A percentile compares a stretch with the other conserved stretches of the same genome.
These are phyloP conservation scores for Subacronicta megacephala DNA, from an alignment of 2,888 invertebrate species.

Conservation along the genomic window DNA sequence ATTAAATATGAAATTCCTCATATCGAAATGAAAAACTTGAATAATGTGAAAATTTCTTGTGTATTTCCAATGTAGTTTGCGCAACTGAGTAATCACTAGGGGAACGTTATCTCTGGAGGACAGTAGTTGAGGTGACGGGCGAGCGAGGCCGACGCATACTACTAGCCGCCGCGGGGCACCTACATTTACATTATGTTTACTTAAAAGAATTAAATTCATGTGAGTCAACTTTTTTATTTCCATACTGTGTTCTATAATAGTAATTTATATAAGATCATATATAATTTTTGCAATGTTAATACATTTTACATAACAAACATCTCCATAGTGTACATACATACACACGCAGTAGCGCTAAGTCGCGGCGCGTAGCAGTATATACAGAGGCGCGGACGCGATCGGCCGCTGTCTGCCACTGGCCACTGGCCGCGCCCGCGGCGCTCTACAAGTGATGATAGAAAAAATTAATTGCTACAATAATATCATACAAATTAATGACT, in stretches of 20 bases:
- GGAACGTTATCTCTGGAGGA: constrained; percentile 69
- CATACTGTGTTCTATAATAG: constrained; percentile 89
- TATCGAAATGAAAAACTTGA: constrained; percentile 81
- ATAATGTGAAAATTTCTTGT: constrained; percentile 83
- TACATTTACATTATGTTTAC: constrained; percentile 77
- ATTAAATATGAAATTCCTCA: too few species aligned
- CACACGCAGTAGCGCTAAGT: constrained; percentile 71
- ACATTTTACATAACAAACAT: constrained; percentile 89
- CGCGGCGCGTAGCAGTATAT: constrained; percentile 74
- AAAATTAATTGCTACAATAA: constrained; percentile 88
- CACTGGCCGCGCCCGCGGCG: constrained; percentile 58
- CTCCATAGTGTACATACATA: constrained; percentile 87
- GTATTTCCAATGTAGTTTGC: constrained; percentile 83
- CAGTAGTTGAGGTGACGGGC: constrained; percentile 60
- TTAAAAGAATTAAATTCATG: constrained; percentile 87
- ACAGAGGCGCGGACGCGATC: constrained; percentile 71
- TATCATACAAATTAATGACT: constrained; percentile 90
- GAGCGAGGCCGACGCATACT: constrained; percentile 61
- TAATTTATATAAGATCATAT: constrained; percentile 89
- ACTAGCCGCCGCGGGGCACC: constrained; percentile 70
- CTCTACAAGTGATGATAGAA: constrained; percentile 85
- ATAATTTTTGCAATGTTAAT: constrained; percentile 89
- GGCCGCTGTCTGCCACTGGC: constrained; percentile 34
- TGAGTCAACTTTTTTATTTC: constrained; percentile 89
- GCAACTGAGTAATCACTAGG: constrained; percentile 75